Conservation (phyloP, 1,140 invertebrate genomes). For the Caenorhabditis tropicalis region DNA sequence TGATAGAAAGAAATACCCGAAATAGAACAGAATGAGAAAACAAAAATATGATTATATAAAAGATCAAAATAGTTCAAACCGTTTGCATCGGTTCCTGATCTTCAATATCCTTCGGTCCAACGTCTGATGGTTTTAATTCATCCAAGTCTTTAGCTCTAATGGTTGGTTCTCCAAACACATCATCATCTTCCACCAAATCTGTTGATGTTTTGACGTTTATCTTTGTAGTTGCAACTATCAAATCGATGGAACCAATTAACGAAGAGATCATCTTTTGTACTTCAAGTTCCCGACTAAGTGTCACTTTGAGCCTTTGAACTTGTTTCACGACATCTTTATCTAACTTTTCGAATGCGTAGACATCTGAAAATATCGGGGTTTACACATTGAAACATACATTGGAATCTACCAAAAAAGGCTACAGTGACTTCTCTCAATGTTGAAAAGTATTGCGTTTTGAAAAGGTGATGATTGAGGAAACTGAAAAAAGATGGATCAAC, state of each 20-base stretch:
- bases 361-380: constrained; percentile 9
- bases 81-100: not conserved
- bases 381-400: not conserved
- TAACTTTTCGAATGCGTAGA: not conserved
- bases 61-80: not conserved
- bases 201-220: not conserved
- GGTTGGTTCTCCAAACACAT: constrained; percentile 3
- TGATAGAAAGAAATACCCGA: not conserved
- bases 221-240: not conserved
- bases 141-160: constrained; percentile 26
- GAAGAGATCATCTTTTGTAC: constrained; percentile 13
- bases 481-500: not conserved
- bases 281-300: not conserved
- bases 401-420: not conserved
- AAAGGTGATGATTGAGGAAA: not conserved
- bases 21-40: not conserved
- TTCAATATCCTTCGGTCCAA: not conserved
- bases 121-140: not conserved
- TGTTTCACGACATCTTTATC: not conserved
- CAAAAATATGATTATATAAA: not conserved
- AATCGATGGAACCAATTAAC: not conserved
- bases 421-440: not conserved
- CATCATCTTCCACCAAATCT: not conserved
- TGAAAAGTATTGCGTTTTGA: constrained; percentile 6
- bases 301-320: not conserved